Conservation (phyloP, 2,113 vertebrate genomes). For the Ctenomys sociabilis region DNA sequence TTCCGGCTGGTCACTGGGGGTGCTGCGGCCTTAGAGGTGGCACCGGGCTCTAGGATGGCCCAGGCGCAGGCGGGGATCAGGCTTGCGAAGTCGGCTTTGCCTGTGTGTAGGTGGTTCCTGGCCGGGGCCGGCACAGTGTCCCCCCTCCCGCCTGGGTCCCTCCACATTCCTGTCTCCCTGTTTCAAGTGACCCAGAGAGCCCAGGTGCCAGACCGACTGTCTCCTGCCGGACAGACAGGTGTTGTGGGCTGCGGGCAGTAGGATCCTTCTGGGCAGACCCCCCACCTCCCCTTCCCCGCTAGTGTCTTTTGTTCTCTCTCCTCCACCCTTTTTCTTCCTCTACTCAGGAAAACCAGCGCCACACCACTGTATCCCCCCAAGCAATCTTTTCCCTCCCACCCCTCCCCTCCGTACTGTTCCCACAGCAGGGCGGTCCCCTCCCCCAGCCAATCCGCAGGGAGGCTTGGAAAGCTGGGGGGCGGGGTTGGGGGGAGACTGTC, state of each 20-base stretch:
- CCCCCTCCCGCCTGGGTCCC: too few species aligned
- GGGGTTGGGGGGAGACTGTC: conserved; percentile 28
- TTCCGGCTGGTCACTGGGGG: not conserved
- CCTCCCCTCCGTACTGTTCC: not conserved
- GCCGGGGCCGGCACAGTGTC: not conserved
- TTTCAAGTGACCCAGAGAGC: not conserved
- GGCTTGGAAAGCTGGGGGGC: not conserved
- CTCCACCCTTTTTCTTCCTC: not conserved
- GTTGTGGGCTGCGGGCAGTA: not conserved
- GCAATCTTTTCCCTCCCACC: not conserved
- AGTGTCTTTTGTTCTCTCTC: not conserved
- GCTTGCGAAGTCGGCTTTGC: not conserved
- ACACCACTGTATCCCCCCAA: not conserved
- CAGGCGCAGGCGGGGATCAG: not conserved
- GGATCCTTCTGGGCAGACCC: not conserved
- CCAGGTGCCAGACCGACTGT: not conserved
- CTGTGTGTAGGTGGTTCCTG: not conserved
- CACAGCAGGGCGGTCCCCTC: not conserved
- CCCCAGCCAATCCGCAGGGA: not conserved
- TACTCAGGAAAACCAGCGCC: not conserved
- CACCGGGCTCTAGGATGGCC: not conserved
- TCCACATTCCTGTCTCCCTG: not conserved
- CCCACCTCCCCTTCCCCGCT: not conserved
- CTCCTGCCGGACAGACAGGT: not conserved
- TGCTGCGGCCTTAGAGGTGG: not conserved